Evolutionary conservation across 2,113 vertebrate genomes (phyloP).

Genomic region (Megaceryle maxima): DNA sequence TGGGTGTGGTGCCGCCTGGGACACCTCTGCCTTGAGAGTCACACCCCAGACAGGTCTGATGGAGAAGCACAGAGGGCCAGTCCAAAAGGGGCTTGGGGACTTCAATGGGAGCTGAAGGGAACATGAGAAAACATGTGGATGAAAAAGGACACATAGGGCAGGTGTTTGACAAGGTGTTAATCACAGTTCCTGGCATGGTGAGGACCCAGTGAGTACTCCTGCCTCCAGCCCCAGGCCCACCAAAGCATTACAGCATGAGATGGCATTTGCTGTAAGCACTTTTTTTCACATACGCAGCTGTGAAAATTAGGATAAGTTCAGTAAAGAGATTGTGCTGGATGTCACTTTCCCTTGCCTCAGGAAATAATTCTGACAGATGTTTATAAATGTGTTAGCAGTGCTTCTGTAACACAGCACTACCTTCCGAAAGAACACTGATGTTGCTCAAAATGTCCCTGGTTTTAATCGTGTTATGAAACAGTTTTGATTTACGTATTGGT

Average conservation of each 20-base stretch:
- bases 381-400: background rate
- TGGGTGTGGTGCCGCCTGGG: background rate
- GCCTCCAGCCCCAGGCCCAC: background rate
- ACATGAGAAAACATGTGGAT: background rate
- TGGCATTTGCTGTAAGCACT: too few species aligned
- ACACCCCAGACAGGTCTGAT: background rate
- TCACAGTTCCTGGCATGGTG: background rate
- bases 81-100: background rate
- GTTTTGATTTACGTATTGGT: background rate
- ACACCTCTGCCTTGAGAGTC: background rate
- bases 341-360: background rate
- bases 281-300: background rate
- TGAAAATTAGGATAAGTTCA: background rate
- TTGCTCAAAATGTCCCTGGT: background rate
- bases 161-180: background rate
- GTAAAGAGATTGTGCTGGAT: background rate
- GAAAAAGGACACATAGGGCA: background rate
- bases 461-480: background rate
- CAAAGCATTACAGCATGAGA: background rate
- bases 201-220: background rate
- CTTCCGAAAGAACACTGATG: background rate
- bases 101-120: background rate
- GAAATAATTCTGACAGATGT: background rate
- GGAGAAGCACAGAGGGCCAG: background rate
- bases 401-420: background rate